Conservation (phyloP, 2,113 vertebrate species). For the Mormoops blainvillei region DNA sequence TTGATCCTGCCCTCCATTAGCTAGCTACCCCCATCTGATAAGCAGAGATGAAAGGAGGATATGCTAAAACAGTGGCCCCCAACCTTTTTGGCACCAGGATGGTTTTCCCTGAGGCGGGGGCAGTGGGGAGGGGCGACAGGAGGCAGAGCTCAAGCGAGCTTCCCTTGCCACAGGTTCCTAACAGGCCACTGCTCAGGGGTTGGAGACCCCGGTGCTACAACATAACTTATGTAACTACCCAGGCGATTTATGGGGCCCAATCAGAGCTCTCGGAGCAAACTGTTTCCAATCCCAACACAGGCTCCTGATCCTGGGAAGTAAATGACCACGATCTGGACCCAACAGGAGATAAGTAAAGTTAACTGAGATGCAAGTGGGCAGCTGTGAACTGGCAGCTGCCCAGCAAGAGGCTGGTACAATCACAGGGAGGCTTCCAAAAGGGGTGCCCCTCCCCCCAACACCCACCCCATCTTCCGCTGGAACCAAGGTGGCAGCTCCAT, state of each 20-base stretch:
- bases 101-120: too few species aligned
- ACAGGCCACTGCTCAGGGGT: too few species aligned
- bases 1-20: background rate
- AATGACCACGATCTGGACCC: background rate
- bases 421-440: background rate
- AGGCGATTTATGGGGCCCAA: background rate
- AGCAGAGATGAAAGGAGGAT: background rate
- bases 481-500: background rate
- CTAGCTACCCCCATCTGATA: background rate
- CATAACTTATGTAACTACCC: constrained; percentile 12
- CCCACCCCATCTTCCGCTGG: background rate
- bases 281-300: background rate
- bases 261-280: background rate
- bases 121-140: too few species aligned
- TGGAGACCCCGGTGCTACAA: background rate
- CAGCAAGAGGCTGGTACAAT: background rate
- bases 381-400: background rate
- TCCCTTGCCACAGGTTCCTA: too few species aligned
- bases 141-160: too few species aligned
- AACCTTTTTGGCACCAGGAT: too few species aligned
- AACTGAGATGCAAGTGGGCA: background rate
- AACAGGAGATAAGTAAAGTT: background rate
- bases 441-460: background rate
- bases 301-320: background rate
- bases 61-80: background rate